Percentiles rank a stretch among this genome's conserved stretches.
phyloP scores from a whole-genome alignment of 2,888 invertebrate genomes.

The Choristoneura rosaceana region DNA sequence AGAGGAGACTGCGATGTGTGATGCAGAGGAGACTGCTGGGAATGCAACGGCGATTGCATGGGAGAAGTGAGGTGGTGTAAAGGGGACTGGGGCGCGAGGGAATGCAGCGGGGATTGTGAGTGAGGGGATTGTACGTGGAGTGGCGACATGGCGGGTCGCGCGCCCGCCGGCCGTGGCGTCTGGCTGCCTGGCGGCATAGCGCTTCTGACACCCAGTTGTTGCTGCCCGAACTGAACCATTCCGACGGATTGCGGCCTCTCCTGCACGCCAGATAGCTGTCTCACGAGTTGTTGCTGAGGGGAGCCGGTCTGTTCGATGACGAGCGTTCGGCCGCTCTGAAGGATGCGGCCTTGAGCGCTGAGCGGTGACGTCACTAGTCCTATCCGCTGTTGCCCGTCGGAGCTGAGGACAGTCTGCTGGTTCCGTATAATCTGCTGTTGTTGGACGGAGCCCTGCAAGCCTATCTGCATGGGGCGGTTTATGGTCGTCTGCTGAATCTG shows the following conservation, averaged over 20 bases:
- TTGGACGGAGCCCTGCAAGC: conserved; percentile 66
- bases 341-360: conserved; percentile 66
- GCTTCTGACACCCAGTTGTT: conserved; percentile 58
- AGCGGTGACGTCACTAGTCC: conserved; percentile 75
- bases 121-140: conserved; percentile 72
- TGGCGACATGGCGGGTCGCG: conserved; percentile 75
- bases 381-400: conserved; percentile 73
- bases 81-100: conserved; percentile 65
- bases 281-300: conserved; percentile 70
- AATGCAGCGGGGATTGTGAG: conserved; percentile 63
- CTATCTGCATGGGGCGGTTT: conserved; percentile 78
- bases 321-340: conserved; percentile 73
- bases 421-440: conserved; percentile 77
- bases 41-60: conserved; percentile 75
- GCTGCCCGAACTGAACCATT: conserved; percentile 73
- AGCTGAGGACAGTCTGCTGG: conserved; percentile 69
- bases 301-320: conserved; percentile 77
- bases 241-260: conserved; percentile 66
- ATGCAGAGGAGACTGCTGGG: conserved; percentile 74
- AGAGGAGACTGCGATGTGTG: conserved; percentile 72
- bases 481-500: conserved; percentile 73
- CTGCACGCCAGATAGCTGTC: conserved; percentile 68
- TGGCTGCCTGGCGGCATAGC: conserved; percentile 57
- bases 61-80: conserved; percentile 67
- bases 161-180: conserved; percentile 60